phyloP scores from a whole-genome alignment of 2,797 vertebrate genomes.

The Bufotes viridis region DNA sequence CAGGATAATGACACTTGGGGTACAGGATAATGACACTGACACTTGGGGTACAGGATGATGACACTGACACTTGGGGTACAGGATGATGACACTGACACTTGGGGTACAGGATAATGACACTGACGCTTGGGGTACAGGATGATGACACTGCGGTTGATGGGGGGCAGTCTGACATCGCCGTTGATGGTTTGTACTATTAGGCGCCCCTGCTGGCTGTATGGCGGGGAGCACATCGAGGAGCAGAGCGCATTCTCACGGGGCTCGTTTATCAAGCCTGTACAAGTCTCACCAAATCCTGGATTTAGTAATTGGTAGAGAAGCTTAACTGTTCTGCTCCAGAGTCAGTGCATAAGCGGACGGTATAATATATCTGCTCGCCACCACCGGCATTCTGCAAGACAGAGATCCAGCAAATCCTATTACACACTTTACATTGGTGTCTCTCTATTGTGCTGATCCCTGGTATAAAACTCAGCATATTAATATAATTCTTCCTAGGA shows the following conservation, averaged over 20 bases:
- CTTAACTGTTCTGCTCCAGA: conserved; percentile 4
- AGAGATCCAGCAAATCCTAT: conserved; percentile 16
- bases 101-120: background rate
- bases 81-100: background rate
- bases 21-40: background rate
- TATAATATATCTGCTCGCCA: background rate
- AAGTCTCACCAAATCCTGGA: conserved; percentile 32
- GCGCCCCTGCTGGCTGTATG: background rate
- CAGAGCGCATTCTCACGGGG: background rate
- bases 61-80: background rate
- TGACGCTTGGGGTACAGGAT: background rate
- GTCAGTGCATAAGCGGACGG: conserved; percentile 5
- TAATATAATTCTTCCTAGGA: background rate
- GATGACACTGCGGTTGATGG: background rate
- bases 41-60: background rate
- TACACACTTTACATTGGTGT: background rate
- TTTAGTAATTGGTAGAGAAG: conserved; percentile 25
- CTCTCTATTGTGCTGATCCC: conserved; percentile 10
- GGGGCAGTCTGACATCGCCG: background rate
- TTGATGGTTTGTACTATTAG: background rate
- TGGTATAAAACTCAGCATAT: background rate
- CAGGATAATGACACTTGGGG: background rate
- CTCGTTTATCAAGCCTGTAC: conserved; percentile 32
- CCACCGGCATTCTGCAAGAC: background rate
- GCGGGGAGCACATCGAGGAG: background rate